Evolutionary conservation across 2,797 vertebrate species (phyloP), one percentile per base, ranked within the genome.

Genomic region (Cyprinodon diabolis): DNA sequence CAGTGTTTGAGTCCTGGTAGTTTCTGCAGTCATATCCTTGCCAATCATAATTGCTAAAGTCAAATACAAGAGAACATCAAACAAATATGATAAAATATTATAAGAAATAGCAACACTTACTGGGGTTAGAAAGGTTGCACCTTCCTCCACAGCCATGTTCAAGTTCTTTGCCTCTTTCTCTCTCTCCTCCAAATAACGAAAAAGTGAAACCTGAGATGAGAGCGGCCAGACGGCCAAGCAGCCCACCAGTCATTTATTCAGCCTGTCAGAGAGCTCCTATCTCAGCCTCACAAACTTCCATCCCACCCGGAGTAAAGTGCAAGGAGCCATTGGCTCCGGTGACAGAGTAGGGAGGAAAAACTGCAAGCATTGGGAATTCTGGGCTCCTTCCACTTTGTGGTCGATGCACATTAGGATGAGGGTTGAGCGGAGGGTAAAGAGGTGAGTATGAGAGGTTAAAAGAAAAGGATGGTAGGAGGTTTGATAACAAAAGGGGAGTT

Each of bases 131-230:
- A 84, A 89, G 73, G 82, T 87, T 68, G 84, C 86, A 75, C 89
- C 92, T 11, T 93, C 93, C 72, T 93, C 91, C 83, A 93, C 90
- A 70, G 91, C 90, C 91, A 94, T 92, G 80, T 69, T 84, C 80
- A 78, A 78, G 68, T 70, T 74, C 78, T 74, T 17, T 63, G 69
- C 76, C 74, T 82, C 67, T 71, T 69, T 86, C 77, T 85, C 71
- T 80, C 81, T 63, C 82, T 80, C 84, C 77, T 84, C 81, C 72
- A 71, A 78, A 45, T 49, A 77, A 83, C 25, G 58, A 74, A 48
- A 78, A 85, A 30, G 71, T 84, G 89, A 85, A 90, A 91, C 78
- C 89, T 82, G 91, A 93, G 81, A 86, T 80, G 43, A 79, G 82
- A 78, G 83, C 62, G 65, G 17, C 75, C 56, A 15, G n/a, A 21